A percentile compares a stretch with the other conserved stretches of the same genome.
Evolutionary conservation across 2,888 invertebrate genomes (phyloP).

Genomic region (Theretra japonica): DNA sequence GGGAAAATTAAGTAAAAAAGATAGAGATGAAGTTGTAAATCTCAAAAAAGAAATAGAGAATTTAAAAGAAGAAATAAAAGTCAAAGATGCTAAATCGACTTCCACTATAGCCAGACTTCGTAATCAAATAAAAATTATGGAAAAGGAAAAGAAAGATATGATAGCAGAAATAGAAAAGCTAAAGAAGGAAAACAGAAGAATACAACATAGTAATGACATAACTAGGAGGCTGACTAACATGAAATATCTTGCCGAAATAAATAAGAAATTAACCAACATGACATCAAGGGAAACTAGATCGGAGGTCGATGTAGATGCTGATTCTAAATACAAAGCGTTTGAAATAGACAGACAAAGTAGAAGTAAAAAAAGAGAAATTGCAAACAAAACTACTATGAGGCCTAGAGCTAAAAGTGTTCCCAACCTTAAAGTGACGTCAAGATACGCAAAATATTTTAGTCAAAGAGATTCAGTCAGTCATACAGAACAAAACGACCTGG

Average conservation of each 20-base stretch:
- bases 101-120: constrained; percentile 89
- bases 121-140: constrained; percentile 89
- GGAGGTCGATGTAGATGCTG: constrained; percentile 57
- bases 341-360: constrained; percentile 75
- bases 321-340: constrained; percentile 73
- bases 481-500: constrained; percentile 53
- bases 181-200: constrained; percentile 87
- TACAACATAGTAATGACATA: constrained; percentile 85
- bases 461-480: constrained; percentile 73
- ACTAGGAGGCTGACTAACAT: constrained; percentile 86
- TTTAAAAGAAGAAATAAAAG: constrained; percentile 87
- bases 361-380: constrained; percentile 53
- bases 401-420: constrained; percentile 81
- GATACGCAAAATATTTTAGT: constrained; percentile 82
- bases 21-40: constrained; percentile 87
- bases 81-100: constrained; percentile 90
- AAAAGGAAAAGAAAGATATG: constrained; percentile 87
- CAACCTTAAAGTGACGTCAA: constrained; percentile 77
- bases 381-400: constrained; percentile 50
- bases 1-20: constrained; percentile 87
- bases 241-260: constrained; percentile 91
- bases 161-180: constrained; percentile 88
- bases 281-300: constrained; percentile 62
- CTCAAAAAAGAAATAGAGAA: constrained; percentile 87
- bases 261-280: constrained; percentile 79